Percentiles rank a stretch among this genome's conserved stretches.
These are phyloP conservation scores for Cataglyphis livida DNA, from an alignment of 2,888 invertebrate genomes.

Conservation along the genomic window DNA sequence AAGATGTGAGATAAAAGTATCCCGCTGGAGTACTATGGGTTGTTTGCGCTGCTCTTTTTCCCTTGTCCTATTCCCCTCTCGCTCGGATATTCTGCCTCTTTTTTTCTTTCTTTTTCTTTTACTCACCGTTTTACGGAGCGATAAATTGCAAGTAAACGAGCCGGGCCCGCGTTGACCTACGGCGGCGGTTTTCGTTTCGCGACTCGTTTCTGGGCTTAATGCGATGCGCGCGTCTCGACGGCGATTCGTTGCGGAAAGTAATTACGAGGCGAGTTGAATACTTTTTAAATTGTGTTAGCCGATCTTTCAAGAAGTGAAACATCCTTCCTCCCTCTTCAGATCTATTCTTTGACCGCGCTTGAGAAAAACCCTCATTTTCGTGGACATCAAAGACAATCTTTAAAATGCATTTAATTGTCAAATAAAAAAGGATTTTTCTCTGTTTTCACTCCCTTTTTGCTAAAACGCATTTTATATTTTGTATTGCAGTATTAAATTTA, in stretches of 20 bases:
- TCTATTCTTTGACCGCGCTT: constrained; percentile 8
- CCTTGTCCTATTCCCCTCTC: not conserved
- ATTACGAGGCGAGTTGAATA: constrained; percentile 58
- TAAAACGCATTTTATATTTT: not conserved
- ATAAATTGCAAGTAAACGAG: constrained; percentile 63
- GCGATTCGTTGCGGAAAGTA: constrained; percentile 46
- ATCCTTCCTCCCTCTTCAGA: not conserved
- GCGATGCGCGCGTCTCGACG: constrained; percentile 49
- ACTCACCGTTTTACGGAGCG: constrained; percentile 53
- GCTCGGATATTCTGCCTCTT: not conserved
- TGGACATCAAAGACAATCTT: constrained; percentile 43
- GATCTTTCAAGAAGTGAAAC: constrained; percentile 15
- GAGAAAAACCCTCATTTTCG: constrained; percentile 15
- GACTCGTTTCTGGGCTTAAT: constrained; percentile 58
- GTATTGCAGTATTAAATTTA: not conserved
- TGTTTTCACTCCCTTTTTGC: not conserved
- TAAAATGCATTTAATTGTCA: constrained; percentile 38
- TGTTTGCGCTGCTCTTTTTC: constrained; percentile 33
- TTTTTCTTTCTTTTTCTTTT: not conserved
- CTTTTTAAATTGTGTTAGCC: constrained; percentile 60
- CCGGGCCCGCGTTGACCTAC: constrained; percentile 51
- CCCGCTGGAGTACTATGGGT: constrained; percentile 38
- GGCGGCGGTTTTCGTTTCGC: constrained; percentile 57
- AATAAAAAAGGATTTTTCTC: not conserved
- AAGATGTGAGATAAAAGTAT: constrained; percentile 23